Evolutionary conservation across 2,797 vertebrate species (phyloP), one percentile per base, ranked within the genome.

Genomic region (Pyrocephalus nanus): DNA sequence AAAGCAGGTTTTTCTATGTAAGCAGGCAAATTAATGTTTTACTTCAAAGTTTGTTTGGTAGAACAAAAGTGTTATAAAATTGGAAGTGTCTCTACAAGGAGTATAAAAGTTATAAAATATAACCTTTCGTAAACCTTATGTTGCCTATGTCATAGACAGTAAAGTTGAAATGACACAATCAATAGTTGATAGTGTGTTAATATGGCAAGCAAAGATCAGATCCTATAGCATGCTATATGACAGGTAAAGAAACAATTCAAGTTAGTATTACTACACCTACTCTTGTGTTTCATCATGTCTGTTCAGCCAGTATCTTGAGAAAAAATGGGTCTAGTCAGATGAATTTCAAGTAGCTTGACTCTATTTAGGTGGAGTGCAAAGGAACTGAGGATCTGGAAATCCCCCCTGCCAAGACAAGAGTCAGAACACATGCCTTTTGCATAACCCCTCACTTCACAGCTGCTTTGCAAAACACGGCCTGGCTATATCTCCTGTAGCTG

Each of bases 361-460:
- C 40, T 92, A 16, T 81, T 90, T 91, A 80, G 61, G 45, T 77
- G 43, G 61, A 70, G 66, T 17, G 50, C 62, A 45, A 9, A 42
- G 40, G 69, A 95, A 90, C 17, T 53, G 66, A 69, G 54, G 36
- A 82, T 82, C 79, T 94, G 86, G 77, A 93, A 93, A 22, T 80
- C 65, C 58, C 38, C 26, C 50, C 43, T 83, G 82, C 74, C 92
- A 94, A 92, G 83, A 81, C 1, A 3, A 95, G 45, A 95, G 57
- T 73, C 78, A 89, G 81, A 92, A 64, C 86, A 88, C 50, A 69
- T 83, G 81, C 65, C 92, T 88, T 95, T 95, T 91, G 51, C 93
- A 93, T 94, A 96, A 92, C 82, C 79, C 55, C n/a, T 86, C 82
- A 34, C 36, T 88, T 93, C 92, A 86, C 91, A 94, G 91, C 66